Base-by-base conservation (phyloP, 2,113 vertebrate genomes). In the Sciurus niger region DNA sequence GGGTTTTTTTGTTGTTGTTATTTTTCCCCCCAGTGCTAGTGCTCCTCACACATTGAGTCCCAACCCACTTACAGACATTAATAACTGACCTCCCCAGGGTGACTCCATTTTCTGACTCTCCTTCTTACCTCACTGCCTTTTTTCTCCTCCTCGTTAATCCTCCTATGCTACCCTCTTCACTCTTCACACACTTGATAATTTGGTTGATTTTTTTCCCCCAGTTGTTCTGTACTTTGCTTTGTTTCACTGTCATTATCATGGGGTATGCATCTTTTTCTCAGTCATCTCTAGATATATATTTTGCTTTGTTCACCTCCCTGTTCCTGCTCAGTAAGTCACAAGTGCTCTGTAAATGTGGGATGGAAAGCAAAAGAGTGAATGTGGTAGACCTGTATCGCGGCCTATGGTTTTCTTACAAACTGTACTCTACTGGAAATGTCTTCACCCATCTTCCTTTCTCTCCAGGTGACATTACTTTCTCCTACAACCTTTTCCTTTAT, bases 11-110 rank as follows among this genome's bases (percentile, higher is more conserved):
- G 53, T 4, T 51, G 83, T 25, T 16, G 2, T 74, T 89, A 68
- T 58, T 22, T 13, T 2, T 8, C 20, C 8, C 28, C 7, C 12
- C 4, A 13, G 5, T 28, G 11, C 40, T 30, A 24, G 73, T 6
- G 14, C 8, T 51, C 34, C 73, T 14, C 25, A 72, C 32, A 67
- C 25, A 3, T 2, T 0, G 32, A 6, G 10, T 32, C 37, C 5
- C 16, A 5, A 4, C 0, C 16, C 30, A 2, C 8, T 65, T 67
- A 20, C 20, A 8, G 30, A 14, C 4, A 0, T 25, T 37, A 24
- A 40, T 32, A 6, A 68, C 46, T 13, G 11, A 37, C 5, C 25
- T 77, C 18, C 17, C 20, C 13, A 40, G 4, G 1, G 17, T 16
- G 37, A 67, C 18, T 24, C 24, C 0, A 0, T 46, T 80, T 82